Percentiles rank a stretch among this genome's conserved stretches.
Evolutionary conservation across 2,888 invertebrate species (phyloP).

Genomic region (Dendrolimus pini): DNA sequence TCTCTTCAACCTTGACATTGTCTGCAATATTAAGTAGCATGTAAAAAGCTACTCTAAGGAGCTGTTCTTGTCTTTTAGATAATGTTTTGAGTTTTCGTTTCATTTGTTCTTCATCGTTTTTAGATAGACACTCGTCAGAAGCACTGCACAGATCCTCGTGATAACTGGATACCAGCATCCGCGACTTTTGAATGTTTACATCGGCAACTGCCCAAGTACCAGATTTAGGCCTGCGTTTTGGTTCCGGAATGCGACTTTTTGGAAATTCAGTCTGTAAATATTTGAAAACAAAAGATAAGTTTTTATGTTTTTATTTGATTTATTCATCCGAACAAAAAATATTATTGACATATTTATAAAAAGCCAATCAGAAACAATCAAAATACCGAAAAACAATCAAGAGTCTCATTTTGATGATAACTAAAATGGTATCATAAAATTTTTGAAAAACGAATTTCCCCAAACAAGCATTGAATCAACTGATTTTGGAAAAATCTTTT

Average conservation of each 20-base stretch:
- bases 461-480: too few species aligned
- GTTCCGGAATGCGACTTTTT: conserved; percentile 82
- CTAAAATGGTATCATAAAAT: too few species aligned
- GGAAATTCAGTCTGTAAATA: conserved; percentile 78
- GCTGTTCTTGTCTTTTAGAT: conserved; percentile 94
- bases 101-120: conserved; percentile 85
- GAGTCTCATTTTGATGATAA: too few species aligned
- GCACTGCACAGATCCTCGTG: conserved; percentile 79
- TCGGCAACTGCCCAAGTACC: conserved; percentile 81
- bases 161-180: conserved; percentile 80
- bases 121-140: conserved; percentile 61
- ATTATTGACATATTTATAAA: background rate
- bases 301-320: background rate
- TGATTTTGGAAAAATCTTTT: too few species aligned
- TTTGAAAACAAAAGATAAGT: background rate
- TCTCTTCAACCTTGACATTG: conserved; percentile 96
- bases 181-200: conserved; percentile 73
- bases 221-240: conserved; percentile 85
- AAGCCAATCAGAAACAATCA: too few species aligned
- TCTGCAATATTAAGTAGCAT: conserved; percentile 96
- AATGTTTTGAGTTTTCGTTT: conserved; percentile 86
- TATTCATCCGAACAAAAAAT: background rate
- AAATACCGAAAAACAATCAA: too few species aligned
- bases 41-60: conserved; percentile 93
- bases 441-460: too few species aligned